These are phyloP conservation scores for Rhea pennata DNA, from an alignment of 2,113 vertebrate species.

Conservation along the genomic window DNA sequence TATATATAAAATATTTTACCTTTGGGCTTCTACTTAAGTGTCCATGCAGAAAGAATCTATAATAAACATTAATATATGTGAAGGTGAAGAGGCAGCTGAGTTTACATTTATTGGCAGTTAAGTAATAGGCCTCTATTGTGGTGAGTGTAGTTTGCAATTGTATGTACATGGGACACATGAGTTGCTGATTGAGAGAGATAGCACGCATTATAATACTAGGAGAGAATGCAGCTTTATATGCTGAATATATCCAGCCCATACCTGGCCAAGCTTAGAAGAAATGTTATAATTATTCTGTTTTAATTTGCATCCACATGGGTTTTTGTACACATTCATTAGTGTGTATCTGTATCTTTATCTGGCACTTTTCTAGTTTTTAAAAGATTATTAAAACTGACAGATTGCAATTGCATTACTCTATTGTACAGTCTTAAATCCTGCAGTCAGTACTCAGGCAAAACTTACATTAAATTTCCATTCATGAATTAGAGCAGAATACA, in stretches of 20 bases:
- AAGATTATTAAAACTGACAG: background rate
- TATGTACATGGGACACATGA: accelerated
- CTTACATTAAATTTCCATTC: background rate
- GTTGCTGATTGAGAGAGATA: background rate
- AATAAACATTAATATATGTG: background rate
- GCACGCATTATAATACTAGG: background rate
- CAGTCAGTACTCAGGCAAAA: background rate
- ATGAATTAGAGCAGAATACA: background rate
- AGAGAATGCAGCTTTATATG: background rate
- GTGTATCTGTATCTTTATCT: background rate
- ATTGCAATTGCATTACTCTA: background rate
- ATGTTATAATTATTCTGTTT: background rate
- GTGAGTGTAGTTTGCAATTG: background rate
- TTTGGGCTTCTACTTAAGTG: background rate
- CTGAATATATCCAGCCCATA: background rate
- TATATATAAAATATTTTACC: background rate
- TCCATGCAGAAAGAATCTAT: background rate
- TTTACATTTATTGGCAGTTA: background rate
- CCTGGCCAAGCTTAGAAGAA: background rate
- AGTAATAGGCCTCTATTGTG: background rate
- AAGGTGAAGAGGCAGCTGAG: background rate
- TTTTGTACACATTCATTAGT: background rate
- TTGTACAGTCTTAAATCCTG: background rate
- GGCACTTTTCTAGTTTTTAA: background rate
- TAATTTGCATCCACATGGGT: background rate